Conservation (phyloP, 64 coral and sea anemone genomes). For the Pocillopora damicornis region DNA sequence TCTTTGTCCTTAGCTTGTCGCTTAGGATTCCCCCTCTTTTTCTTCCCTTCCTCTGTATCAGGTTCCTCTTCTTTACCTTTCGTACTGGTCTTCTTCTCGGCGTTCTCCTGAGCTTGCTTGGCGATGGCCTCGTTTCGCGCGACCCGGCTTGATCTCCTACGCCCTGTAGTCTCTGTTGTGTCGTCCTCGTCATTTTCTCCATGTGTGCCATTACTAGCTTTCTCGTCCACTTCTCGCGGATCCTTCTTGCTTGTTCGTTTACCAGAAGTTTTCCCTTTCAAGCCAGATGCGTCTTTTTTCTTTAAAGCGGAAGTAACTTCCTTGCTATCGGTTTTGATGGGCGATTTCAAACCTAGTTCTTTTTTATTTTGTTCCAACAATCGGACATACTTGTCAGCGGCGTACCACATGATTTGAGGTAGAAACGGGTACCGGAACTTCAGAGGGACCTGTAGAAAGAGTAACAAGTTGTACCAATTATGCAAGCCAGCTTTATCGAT, state of each 20-base stretch:
- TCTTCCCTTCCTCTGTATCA: conserved; percentile 15
- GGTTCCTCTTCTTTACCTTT: conserved; percentile 20
- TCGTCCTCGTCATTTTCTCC: conserved; percentile 28
- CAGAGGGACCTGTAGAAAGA: conserved; percentile 72
- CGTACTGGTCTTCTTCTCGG: conserved; percentile 17
- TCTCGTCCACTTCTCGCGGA: conserved; percentile 1
- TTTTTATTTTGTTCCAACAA: conserved; percentile 57
- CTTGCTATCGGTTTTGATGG: conserved; percentile 21
- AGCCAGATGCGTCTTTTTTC: conserved; percentile 31
- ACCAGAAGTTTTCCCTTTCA: neutral
- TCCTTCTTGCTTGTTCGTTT: neutral
- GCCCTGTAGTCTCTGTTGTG: neutral
- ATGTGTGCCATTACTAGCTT: neutral
- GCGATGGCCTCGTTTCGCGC: conserved; percentile 29
- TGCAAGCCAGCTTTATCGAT: neutral
- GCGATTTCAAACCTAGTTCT: neutral
- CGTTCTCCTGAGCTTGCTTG: conserved; percentile 36
- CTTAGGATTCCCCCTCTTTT: conserved; percentile 39
- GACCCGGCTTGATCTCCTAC: conserved; percentile 28
- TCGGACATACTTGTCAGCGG: conserved; percentile 68
- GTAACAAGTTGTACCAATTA: neutral
- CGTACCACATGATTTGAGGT: conserved; percentile 94
- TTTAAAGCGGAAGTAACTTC: neutral
- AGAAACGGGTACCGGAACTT: conserved; percentile 96
- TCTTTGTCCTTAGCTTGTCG: conserved; percentile 39